Base-by-base conservation (phyloP, 1,140 invertebrate genomes). In the Drosophila obscura region DNA sequence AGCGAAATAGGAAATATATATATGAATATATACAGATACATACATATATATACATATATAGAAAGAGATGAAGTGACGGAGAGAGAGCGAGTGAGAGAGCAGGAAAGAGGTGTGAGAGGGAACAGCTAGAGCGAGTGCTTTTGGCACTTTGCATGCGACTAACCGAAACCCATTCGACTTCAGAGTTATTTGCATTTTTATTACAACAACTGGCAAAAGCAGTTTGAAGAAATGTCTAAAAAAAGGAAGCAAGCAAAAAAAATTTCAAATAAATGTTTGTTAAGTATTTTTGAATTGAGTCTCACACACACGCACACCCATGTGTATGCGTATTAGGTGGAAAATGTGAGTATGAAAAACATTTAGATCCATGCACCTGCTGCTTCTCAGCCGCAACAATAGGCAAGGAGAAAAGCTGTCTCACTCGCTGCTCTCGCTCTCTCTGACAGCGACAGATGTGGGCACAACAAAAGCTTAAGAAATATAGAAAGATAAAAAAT, bases 241-340 rank as follows among this genome's bases (percentile, higher is more conserved):
- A 49, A 48, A 49, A 50, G 56, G 7, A 56, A 28, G 24, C 43
- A 61, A 16, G 46, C 19, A 55, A 44, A 50, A 66, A 71, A 81
- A 81, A 82, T 81, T 74, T 85, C 82, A 88, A 88, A 87, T 87
- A 87, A 88, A 87, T 87, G 82, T 87, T 87, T 87, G 82, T 87
- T 87, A 87, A 87, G 82, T 87, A 87, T 87, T 87, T 87, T 87
- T 83, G 79, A 82, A 87, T 87, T 87, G 82, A 87, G 82, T 87
- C 83, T 76, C 58, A 71, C 67, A 56, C 77, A 67, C 65, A 71
- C 67, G 35, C 52, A 59, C 61, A 52, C 39, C 16, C 16, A 16
- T 16, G 19, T 19, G 19, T 19, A 57, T 46, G 53, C 44, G 76
- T 80, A 80, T 84, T 79, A 79, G 65, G 76, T 11, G 4, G 35